Percentiles rank a stretch among this genome's conserved stretches.
These are phyloP conservation scores for Mesorhabditis sp. DNA, from an alignment of 2,888 invertebrate species.

Conservation along the genomic window DNA sequence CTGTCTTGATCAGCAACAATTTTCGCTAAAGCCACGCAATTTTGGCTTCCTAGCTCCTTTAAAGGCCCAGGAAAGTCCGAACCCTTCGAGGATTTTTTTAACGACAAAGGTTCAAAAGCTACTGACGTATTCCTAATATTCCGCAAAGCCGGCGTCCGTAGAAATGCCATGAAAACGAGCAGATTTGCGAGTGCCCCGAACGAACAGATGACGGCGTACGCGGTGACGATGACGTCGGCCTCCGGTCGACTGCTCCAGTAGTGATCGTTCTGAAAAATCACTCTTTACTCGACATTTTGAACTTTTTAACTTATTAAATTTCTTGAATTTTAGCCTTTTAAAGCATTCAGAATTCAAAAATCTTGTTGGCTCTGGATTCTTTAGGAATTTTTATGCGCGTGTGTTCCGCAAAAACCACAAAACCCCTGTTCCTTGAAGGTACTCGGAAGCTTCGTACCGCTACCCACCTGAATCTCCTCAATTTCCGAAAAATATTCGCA, in stretches of 20 bases:
- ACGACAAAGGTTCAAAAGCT: not conserved
- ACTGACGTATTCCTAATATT: constrained; percentile 49
- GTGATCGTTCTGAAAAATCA: constrained; percentile 45
- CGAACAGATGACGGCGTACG: constrained; percentile 52
- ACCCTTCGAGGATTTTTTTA: not conserved
- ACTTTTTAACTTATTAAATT: not conserved
- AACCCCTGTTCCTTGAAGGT: not conserved
- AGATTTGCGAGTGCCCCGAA: constrained; percentile 53
- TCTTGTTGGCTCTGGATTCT: too few relatives aligned
- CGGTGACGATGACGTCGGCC: constrained; percentile 36
- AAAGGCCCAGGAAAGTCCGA: not conserved
- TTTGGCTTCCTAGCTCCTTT: not conserved
- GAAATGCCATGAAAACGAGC: constrained; percentile 46
- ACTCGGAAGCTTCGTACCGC: not conserved
- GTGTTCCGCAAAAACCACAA: too few relatives aligned
- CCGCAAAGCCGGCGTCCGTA: constrained; percentile 44
- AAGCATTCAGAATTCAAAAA: not conserved
- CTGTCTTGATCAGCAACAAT: not conserved
- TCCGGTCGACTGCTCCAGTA: constrained; percentile 47
- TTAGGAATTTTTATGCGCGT: too few relatives aligned
- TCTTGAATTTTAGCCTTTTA: not conserved
- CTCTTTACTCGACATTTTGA: too few relatives aligned
- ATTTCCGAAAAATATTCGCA: constrained; percentile 1
- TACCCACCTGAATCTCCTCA: not conserved
- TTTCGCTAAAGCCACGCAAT: not conserved